phyloP scores from a whole-genome alignment of 2,113 vertebrate species.

The Ascaphus truei region DNA sequence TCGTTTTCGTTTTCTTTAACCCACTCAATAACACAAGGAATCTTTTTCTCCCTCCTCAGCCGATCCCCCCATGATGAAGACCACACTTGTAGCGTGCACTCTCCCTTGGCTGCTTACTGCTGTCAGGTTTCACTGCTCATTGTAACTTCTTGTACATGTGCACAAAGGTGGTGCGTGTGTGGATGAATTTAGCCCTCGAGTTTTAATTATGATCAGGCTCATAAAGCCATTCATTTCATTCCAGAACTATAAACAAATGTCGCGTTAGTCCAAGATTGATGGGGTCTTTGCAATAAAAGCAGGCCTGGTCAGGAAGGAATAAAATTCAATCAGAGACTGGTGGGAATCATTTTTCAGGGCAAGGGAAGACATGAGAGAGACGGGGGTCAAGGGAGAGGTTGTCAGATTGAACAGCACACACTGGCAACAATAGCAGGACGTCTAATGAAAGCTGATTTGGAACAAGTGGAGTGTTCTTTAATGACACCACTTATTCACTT shows the following conservation, averaged over 20 bases:
- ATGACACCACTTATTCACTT: constrained; percentile 30
- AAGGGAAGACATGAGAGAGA: constrained; percentile 71
- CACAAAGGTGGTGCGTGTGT: not conserved
- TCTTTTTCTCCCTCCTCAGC: too few relatives aligned
- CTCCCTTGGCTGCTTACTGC: too few relatives aligned
- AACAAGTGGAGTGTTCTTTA: constrained; percentile 42
- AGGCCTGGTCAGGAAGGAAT: constrained; percentile 82
- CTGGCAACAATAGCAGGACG: constrained; percentile 22
- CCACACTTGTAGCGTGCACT: too few relatives aligned
- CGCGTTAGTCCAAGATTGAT: constrained; percentile 89
- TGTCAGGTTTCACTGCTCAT: not conserved
- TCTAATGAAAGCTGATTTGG: constrained; percentile 43
- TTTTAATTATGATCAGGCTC: constrained; percentile 50
- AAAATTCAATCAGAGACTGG: constrained; percentile 76
- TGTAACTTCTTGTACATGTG: not conserved
- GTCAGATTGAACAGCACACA: constrained; percentile 56
- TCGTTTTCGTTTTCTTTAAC: too few relatives aligned
- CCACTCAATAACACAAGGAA: too few relatives aligned
- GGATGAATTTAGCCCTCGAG: not conserved
- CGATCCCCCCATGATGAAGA: too few relatives aligned
- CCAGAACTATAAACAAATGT: constrained; percentile 89
- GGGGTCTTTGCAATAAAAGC: constrained; percentile 68
- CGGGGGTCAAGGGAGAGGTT: constrained; percentile 67
- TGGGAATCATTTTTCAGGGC: constrained; percentile 78
- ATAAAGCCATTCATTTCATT: constrained; percentile 76